These are phyloP conservation scores for Pseudococcus longispinus DNA, from an alignment of 2,888 invertebrate species.

Conservation along the genomic window DNA sequence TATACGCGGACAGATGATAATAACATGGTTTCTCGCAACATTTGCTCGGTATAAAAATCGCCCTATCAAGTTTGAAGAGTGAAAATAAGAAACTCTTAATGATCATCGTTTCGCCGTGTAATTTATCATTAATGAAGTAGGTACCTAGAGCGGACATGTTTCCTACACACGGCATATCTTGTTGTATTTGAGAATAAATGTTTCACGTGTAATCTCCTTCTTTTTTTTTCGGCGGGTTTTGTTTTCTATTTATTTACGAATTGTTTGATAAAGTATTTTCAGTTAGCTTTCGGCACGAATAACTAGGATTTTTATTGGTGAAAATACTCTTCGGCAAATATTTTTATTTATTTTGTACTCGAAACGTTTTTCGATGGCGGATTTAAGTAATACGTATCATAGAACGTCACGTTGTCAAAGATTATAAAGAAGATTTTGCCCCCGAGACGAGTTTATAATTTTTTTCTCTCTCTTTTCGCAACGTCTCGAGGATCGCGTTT, in stretches of 20 bases:
- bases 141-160: not conserved
- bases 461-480: not conserved
- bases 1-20: slow-evolving; percentile 26
- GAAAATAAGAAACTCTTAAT: slow-evolving; percentile 14
- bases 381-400: slow-evolving; percentile 9
- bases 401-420: not conserved
- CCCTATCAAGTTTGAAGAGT: not conserved
- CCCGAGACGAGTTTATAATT: not conserved
- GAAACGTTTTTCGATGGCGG: not conserved
- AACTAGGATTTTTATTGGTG: not conserved
- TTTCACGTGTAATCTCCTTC: not conserved
- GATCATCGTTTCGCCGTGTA: not conserved
- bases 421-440: slow-evolving; percentile 1
- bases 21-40: not conserved
- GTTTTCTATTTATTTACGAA: not conserved
- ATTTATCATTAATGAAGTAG: slow-evolving; percentile 24
- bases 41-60: not conserved
- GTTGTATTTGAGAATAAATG: not conserved
- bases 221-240: not conserved
- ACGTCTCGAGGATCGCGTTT: not conserved
- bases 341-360: slow-evolving; percentile 29
- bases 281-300: slow-evolving; percentile 9
- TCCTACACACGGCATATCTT: not conserved
- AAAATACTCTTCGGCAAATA: not conserved
- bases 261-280: not conserved